Evolutionary conservation across 2,888 invertebrate species (phyloP).

Genomic region (Drosophila siamana): DNA sequence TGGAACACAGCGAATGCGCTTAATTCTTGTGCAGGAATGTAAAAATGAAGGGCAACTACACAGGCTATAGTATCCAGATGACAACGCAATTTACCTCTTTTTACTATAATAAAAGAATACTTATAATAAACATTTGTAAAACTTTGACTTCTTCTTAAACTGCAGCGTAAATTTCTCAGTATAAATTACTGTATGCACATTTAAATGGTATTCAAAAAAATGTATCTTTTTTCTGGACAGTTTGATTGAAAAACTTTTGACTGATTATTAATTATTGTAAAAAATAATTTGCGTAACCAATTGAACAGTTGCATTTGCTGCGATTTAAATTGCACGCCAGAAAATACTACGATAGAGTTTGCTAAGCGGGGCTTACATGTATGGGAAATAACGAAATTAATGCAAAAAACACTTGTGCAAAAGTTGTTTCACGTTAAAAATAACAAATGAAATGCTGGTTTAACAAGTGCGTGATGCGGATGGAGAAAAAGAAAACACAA

Average conservation of each 20-base stretch:
- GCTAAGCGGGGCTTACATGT: slow-evolving; percentile 5
- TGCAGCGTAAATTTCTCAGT: no score
- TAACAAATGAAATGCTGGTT: slow-evolving; percentile 22
- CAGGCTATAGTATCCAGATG: no score
- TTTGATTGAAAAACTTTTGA: neutral
- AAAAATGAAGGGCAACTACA: no score
- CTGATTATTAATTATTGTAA: neutral
- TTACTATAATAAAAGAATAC: no score
- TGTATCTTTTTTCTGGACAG: neutral
- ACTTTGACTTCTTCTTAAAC: no score
- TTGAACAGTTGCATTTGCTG: neutral
- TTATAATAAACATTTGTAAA: no score
- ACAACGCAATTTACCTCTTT: no score
- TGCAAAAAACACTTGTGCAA: slow-evolving; percentile 20
- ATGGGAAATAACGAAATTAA: slow-evolving; percentile 21
- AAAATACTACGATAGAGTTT: neutral
- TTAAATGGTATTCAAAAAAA: no score
- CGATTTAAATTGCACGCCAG: neutral
- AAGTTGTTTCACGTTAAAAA: slow-evolving; percentile 26
- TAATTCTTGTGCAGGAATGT: no score
- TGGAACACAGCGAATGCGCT: slow-evolving; percentile 31
- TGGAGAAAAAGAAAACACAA: slow-evolving; percentile 26
- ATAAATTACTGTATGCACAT: no score
- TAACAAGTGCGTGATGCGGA: slow-evolving; percentile 25
- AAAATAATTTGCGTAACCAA: neutral